Evolutionary conservation across 2,113 vertebrate genomes (phyloP).

Genomic region (Campylomormyrus tamandua): DNA sequence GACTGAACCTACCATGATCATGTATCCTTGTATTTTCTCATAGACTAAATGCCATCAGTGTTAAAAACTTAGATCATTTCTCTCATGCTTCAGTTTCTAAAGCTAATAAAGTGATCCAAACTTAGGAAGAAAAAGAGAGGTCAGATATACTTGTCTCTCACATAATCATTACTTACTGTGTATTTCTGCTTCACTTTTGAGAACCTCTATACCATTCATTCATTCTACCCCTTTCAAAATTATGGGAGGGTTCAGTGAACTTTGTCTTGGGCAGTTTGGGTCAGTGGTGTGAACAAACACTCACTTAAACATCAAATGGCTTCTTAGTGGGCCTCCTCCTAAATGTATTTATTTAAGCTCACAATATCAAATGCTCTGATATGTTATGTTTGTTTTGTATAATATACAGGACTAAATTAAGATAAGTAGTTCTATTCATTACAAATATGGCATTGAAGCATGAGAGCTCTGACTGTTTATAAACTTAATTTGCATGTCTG

Average conservation of each 20-base stretch:
- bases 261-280: constrained; percentile 5
- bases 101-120: background rate
- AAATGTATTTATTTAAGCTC: background rate
- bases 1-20: background rate
- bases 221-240: background rate
- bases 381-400: background rate
- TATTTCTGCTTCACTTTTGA: background rate
- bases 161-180: background rate
- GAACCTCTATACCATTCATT: background rate
- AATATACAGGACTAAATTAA: background rate
- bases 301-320: background rate
- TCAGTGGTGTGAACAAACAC: background rate
- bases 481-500: background rate
- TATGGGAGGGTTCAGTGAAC: background rate
- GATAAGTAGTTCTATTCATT: background rate
- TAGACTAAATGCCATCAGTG: background rate
- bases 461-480: background rate
- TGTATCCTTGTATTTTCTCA: background rate
- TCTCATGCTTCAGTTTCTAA: background rate
- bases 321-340: background rate
- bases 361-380: background rate
- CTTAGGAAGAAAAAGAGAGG: background rate
- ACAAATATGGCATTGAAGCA: background rate
- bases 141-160: background rate
- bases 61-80: background rate